A percentile compares a stretch with the other conserved stretches of the same genome.
Evolutionary conservation across 2,888 invertebrate species (phyloP).

Genomic region (Leptothorax acervorum): DNA sequence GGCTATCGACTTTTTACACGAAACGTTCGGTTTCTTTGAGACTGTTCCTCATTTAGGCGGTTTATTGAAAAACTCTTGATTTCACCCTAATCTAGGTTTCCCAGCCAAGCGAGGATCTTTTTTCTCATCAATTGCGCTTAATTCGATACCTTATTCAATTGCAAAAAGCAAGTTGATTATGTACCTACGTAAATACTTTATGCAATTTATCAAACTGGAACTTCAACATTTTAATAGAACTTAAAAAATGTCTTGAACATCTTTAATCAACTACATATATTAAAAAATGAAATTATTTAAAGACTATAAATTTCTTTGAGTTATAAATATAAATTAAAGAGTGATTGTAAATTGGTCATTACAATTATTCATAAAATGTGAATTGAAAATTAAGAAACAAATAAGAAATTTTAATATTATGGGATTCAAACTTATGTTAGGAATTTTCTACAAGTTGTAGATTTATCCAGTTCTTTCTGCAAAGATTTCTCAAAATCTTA

Average conservation of each 20-base stretch:
- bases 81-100: constrained; percentile 43
- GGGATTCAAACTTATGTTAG: not conserved
- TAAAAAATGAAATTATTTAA: not conserved
- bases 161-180: constrained; percentile 37
- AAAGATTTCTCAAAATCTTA: not conserved
- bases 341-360: not conserved
- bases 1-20: constrained; percentile 56
- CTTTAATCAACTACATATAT: not conserved
- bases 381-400: not conserved
- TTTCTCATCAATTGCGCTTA: constrained; percentile 39
- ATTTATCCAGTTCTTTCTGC: not conserved
- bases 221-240: constrained; percentile 10
- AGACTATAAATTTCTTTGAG: not conserved
- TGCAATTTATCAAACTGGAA: constrained; percentile 16
- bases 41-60: constrained; percentile 52
- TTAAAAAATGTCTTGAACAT: not conserved
- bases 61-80: constrained; percentile 68
- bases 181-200: constrained; percentile 28
- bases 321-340: not conserved
- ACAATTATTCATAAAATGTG: not conserved
- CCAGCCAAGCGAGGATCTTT: constrained; percentile 37
- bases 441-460: not conserved
- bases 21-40: constrained; percentile 51
- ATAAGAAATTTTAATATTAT: not conserved
- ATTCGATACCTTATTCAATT: constrained; percentile 37